phyloP scores from a whole-genome alignment of 2,797 vertebrate genomes.

The Oryzias dopingdopingensis region DNA sequence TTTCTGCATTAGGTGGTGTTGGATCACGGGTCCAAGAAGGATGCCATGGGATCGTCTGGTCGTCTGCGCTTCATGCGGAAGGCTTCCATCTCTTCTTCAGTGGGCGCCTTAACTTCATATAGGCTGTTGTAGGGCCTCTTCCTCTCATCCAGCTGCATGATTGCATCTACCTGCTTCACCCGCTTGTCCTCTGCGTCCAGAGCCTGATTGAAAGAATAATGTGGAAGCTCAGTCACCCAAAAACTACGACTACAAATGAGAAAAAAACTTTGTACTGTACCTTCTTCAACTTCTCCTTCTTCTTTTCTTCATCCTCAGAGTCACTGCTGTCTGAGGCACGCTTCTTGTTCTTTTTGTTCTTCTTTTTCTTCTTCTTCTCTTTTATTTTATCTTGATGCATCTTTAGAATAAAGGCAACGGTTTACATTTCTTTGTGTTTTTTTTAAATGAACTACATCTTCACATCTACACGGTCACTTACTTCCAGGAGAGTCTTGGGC shows the following conservation, averaged over 20 bases:
- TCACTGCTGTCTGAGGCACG: slow-evolving; percentile 87
- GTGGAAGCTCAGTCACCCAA: slow-evolving; percentile 4
- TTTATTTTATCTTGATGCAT: slow-evolving; percentile 94
- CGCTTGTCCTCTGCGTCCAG: slow-evolving; percentile 92
- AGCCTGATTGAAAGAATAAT: slow-evolving; percentile 73
- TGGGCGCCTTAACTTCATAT: slow-evolving; percentile 88
- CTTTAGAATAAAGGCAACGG: slow-evolving; percentile 61
- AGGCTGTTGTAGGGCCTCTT: slow-evolving; percentile 91
- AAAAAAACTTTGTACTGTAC: slow-evolving; percentile 57
- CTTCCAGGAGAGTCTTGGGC: slow-evolving; percentile 91
- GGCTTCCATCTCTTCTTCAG: slow-evolving; percentile 98
- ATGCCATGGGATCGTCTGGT: slow-evolving; percentile 95
- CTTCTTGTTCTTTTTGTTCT: slow-evolving; percentile 88
- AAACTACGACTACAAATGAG: background rate
- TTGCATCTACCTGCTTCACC: slow-evolving; percentile 85
- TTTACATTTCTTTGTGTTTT: background rate
- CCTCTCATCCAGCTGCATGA: slow-evolving; percentile 93
- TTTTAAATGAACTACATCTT: background rate
- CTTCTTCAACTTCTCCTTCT: slow-evolving; percentile 94
- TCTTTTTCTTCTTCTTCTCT: slow-evolving; percentile 89
- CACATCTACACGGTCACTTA: slow-evolving; percentile 40
- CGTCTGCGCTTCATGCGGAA: slow-evolving; percentile 93
- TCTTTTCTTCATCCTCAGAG: slow-evolving; percentile 91
- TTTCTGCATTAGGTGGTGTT: background rate
- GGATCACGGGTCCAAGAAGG: slow-evolving; percentile 86